These are phyloP conservation scores for Piprites chloris DNA, from an alignment of 2,113 vertebrate species.

Conservation along the genomic window DNA sequence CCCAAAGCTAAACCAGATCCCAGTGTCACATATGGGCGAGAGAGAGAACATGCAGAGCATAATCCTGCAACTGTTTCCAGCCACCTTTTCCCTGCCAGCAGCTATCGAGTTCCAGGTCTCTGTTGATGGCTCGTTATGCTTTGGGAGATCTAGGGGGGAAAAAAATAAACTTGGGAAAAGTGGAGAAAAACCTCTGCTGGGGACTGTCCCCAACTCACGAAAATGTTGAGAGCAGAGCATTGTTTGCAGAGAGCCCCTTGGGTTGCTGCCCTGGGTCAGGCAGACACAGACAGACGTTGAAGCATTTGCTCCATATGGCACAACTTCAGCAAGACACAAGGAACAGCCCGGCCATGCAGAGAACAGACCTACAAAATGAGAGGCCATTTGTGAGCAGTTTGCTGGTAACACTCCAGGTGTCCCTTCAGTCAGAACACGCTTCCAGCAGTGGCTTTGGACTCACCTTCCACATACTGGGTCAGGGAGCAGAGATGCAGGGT, in stretches of 20 bases:
- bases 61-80: background rate
- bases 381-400: background rate
- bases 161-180: background rate
- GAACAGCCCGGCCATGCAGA: slow-evolving; percentile 34
- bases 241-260: background rate
- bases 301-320: slow-evolving; percentile 61
- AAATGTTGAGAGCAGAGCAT: background rate
- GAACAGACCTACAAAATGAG: slow-evolving; percentile 55
- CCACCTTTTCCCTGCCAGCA: background rate
- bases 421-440: slow-evolving; percentile 31
- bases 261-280: background rate
- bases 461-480: background rate
- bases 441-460: slow-evolving; percentile 47
- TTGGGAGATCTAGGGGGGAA: background rate
- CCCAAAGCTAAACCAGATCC: background rate
- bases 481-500: background rate
- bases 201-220: background rate
- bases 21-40: background rate
- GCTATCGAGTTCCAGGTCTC: background rate
- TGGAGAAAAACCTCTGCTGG: background rate
- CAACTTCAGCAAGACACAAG: slow-evolving; percentile 29
- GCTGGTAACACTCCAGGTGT: slow-evolving; percentile 50
- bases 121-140: background rate
- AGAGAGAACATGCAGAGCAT: background rate
- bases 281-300: slow-evolving; percentile 52